A percentile compares a stretch with the other conserved stretches of the same genome.
Conservation (phyloP, 2,113 vertebrate genomes). For the Felis chaus region DNA sequence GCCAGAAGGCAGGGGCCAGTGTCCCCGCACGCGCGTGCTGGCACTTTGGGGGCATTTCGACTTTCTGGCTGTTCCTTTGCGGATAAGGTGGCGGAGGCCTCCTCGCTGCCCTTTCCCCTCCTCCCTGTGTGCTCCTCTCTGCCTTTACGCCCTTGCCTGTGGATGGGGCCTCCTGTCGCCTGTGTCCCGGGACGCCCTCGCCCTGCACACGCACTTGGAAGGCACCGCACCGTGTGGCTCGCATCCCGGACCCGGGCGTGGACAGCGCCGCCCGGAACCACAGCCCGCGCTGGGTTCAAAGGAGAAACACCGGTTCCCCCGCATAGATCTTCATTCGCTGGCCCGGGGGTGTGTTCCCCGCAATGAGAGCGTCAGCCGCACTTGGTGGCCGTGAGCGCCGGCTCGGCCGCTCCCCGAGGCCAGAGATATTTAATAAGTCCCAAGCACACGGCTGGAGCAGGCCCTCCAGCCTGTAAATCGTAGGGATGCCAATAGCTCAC, state of each 20-base stretch:
- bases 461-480: constrained; percentile 58
- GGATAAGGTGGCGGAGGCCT: not conserved
- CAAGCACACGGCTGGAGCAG: constrained; percentile 59
- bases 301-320: not conserved
- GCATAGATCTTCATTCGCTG: constrained; percentile 62
- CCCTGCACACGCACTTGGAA: not conserved
- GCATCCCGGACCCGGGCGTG: too few relatives aligned
- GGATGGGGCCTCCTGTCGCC: not conserved
- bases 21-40: rapidly evolving
- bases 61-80: not conserved
- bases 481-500: constrained; percentile 53
- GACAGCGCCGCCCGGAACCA: too few relatives aligned
- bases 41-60: constrained; percentile 2
- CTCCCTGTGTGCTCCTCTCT: not conserved
- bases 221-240: too few relatives aligned
- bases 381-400: not conserved
- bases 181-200: not conserved
- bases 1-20: not conserved
- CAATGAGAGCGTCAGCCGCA: constrained; percentile 53
- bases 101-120: not conserved
- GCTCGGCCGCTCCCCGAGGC: constrained; percentile 65
- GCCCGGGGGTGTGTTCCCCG: constrained; percentile 55
- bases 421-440: constrained; percentile 72
- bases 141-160: not conserved
- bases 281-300: rapidly evolving